These are phyloP conservation scores for Drosophila stalkeri DNA, from an alignment of 2,888 invertebrate species.

Conservation along the genomic window DNA sequence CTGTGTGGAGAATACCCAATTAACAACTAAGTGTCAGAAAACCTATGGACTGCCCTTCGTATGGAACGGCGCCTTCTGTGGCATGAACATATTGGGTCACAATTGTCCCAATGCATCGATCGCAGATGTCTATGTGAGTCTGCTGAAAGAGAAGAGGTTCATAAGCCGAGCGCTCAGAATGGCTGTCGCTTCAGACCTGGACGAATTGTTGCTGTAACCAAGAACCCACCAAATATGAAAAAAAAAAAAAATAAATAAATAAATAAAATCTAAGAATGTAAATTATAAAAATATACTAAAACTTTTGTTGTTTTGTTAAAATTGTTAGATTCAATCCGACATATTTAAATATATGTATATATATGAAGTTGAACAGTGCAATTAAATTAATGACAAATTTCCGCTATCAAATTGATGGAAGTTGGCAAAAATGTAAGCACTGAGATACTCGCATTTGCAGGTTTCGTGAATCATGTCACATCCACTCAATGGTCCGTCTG, in stretches of 20 bases:
- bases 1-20: conserved; percentile 18
- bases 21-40: conserved; percentile 9
- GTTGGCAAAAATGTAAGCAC: conserved; percentile 22
- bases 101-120: conserved; percentile 23
- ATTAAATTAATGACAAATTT: conserved; percentile 64
- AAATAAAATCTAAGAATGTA: too few species aligned
- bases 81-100: conserved; percentile 47
- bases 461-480: conserved; percentile 30
- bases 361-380: conserved; percentile 26
- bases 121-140: conserved; percentile 32
- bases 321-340: conserved; percentile 1
- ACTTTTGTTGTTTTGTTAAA: too few species aligned
- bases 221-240: neutral
- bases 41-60: conserved; percentile 40
- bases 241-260: too few species aligned
- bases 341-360: neutral
- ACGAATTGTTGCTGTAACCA: neutral
- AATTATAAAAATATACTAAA: neutral
- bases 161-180: neutral
- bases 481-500: conserved; percentile 27
- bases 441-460: conserved; percentile 24
- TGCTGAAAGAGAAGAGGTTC: conserved; percentile 22
- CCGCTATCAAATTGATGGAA: conserved; percentile 38
- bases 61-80: conserved; percentile 32
- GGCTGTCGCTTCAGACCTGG: fast-evolving